phyloP scores from a whole-genome alignment of 2,113 vertebrate genomes.

The Penelope pileata region DNA sequence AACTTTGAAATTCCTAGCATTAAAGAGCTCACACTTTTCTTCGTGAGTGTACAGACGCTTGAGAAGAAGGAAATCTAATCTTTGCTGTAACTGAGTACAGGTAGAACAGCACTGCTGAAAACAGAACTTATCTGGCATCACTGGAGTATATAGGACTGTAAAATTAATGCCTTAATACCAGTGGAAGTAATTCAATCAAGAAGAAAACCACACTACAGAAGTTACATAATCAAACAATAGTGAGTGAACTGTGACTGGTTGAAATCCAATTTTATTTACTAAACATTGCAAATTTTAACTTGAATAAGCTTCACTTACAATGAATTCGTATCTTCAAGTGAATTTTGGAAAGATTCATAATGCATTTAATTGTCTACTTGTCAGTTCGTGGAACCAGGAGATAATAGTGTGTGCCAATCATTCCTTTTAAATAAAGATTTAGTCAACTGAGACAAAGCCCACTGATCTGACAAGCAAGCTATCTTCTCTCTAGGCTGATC shows the following conservation, averaged over 20 bases:
- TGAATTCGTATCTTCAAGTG: background rate
- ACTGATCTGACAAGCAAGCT: background rate
- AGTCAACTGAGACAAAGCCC: background rate
- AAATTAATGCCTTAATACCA: background rate
- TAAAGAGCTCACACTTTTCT: background rate
- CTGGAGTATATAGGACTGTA: background rate
- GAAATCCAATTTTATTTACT: background rate
- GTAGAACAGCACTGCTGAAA: background rate
- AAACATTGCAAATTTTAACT: background rate
- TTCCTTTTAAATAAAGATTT: background rate
- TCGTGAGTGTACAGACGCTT: background rate
- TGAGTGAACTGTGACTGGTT: fast-evolving
- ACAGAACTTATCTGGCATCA: background rate
- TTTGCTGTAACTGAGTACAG: background rate
- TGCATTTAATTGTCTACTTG: background rate
- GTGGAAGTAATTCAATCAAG: background rate
- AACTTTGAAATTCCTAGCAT: background rate
- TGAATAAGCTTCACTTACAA: background rate
- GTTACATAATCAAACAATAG: background rate
- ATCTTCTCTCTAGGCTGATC: background rate
- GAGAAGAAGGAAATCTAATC: background rate
- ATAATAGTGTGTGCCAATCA: background rate
- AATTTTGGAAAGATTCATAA: background rate
- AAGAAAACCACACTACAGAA: background rate
- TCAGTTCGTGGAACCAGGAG: background rate